Percentiles rank a stretch among this genome's conserved stretches.
Conservation (phyloP, 2,797 vertebrate species). For the Sebastes miniatus region DNA sequence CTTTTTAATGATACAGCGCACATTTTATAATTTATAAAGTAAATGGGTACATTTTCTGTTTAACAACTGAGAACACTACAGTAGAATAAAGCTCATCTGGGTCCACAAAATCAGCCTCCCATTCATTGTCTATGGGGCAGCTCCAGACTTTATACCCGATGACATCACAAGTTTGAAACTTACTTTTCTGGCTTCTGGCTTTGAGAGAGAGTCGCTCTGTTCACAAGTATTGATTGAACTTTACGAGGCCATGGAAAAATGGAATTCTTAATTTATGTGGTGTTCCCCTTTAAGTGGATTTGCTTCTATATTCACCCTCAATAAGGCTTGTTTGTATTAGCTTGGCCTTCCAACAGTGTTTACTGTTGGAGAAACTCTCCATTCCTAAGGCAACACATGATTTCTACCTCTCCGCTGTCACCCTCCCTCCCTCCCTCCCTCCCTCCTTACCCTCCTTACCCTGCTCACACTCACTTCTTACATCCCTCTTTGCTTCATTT, state of each 20-base stretch:
- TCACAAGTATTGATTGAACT: background rate
- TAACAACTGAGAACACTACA: too few relatives aligned
- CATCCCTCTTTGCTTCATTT: constrained; percentile 22
- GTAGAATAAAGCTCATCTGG: too few relatives aligned
- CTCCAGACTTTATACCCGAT: background rate
- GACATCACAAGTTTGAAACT: too few relatives aligned
- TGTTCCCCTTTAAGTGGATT: background rate
- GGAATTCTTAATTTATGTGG: background rate
- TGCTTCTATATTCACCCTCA: background rate
- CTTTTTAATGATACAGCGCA: too few relatives aligned
- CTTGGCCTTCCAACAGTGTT: constrained; percentile 20
- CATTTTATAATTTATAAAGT: too few relatives aligned
- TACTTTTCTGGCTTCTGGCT: background rate
- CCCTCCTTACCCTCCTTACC: background rate
- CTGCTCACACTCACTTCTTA: constrained; percentile 40
- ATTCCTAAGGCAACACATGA: constrained; percentile 40
- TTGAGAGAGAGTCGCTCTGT: background rate
- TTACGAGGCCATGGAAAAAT: background rate
- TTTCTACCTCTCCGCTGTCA: constrained; percentile 19
- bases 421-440: background rate
- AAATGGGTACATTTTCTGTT: too few relatives aligned
- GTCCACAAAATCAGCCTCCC: background rate
- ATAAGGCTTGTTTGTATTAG: background rate
- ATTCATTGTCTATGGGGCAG: background rate
- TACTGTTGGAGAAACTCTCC: constrained; percentile 21